Base-by-base conservation (phyloP, 1,140 invertebrate genomes). In the Leptonema lineaticorne region DNA sequence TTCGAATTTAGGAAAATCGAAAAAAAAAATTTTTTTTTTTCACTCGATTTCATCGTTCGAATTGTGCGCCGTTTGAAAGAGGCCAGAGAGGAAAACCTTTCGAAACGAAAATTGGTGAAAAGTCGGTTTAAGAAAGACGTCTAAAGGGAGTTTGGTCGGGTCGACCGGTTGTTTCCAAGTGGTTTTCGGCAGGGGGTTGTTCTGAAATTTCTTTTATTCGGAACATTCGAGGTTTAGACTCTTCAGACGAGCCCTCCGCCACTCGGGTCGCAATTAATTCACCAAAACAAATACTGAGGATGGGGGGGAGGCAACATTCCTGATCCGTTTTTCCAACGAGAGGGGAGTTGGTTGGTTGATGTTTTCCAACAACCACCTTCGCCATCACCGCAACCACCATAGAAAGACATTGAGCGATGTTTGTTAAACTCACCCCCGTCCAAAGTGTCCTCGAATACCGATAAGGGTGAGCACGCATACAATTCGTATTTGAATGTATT, bases 251-350 rank as follows among this genome's bases (percentile, higher is more conserved):
- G 26, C 56, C 16, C 59, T 14, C 7, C 41, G 20, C 26, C 66
- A 60, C 66, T 67, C 66, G 60, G 66, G 66, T 58, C 56, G 66
- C 57, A 67, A 67, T 67, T 67, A 67, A 67, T 67, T 67, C 66
- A 67, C 66, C 60, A 67, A 67, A 67, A 67, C 66, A 67, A 67
- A 67, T 67, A 67, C 27, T n/a, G n/a, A n/a, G n/a, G n/a, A n/a
- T n/a, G 18, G 45, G 50, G 30, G 50, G 30, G 20, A 26, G 30
- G n/a, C n/a, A n/a, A n/a, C n/a, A n/a, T n/a, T n/a, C n/a, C n/a
- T n/a, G n/a, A n/a, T n/a, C n/a, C n/a, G n/a, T n/a, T n/a, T n/a
- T n/a, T n/a, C n/a, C n/a, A n/a, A n/a, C n/a, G n/a, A n/a, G n/a
- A n/a, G n/a, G n/a, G n/a, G n/a, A n/a, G n/a, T n/a, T n/a, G n/a